Conservation (phyloP, 2,797 vertebrate species). For the Ispidina lecontei region DNA sequence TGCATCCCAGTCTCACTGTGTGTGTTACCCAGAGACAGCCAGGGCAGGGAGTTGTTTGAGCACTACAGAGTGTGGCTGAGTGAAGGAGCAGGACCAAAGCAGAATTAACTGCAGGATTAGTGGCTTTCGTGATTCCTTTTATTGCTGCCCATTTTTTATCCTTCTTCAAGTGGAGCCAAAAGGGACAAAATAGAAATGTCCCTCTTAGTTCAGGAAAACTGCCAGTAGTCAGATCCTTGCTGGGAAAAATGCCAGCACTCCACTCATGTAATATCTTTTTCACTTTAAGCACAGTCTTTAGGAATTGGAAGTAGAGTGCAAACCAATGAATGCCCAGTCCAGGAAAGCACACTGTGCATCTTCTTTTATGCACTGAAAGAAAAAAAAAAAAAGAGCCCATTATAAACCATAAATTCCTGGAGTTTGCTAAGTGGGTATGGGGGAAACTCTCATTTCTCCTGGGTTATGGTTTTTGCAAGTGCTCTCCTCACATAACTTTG, state of each 20-base stretch:
- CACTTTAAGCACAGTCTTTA: slow-evolving; percentile 12
- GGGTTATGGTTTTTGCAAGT: neutral
- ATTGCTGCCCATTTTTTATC: neutral
- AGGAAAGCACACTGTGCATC: neutral
- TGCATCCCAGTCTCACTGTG: neutral
- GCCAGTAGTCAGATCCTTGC: neutral
- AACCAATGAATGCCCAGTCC: neutral
- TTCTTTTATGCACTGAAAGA: neutral
- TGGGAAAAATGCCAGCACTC: slow-evolving; percentile 50
- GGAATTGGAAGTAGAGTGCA: neutral
- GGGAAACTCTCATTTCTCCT: neutral
- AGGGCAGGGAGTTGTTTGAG: neutral
- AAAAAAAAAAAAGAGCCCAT: neutral
- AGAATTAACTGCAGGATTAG: neutral
- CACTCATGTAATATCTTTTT: slow-evolving; percentile 34
- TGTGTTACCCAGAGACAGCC: neutral
- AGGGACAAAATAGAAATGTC: slow-evolving; percentile 40
- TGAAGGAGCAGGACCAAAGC: neutral
- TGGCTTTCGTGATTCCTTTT: neutral
- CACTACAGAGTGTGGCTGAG: neutral
- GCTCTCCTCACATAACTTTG: neutral
- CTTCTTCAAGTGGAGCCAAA: slow-evolving; percentile 16
- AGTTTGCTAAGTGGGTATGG: neutral
- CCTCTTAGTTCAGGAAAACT: slow-evolving; percentile 32
- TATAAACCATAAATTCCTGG: neutral